These are phyloP conservation scores for Cichladusa arquata DNA, from an alignment of 2,113 vertebrate species.

Conservation along the genomic window DNA sequence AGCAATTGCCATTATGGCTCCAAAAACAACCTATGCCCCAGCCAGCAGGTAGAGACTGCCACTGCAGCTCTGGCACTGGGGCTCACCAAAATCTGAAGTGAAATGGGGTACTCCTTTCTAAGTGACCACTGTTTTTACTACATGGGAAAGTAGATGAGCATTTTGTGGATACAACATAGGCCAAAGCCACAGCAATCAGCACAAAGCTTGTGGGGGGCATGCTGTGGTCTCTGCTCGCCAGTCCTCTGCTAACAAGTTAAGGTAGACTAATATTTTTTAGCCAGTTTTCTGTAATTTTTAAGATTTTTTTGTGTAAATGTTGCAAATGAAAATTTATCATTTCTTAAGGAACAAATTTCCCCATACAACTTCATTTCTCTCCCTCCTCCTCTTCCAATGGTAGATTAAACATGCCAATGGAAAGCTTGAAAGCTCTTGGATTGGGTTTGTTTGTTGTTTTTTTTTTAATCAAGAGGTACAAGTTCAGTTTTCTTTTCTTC, in stretches of 20 bases:
- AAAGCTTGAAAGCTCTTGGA: background rate
- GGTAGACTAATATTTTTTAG: background rate
- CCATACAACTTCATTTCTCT: background rate
- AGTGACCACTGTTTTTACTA: background rate
- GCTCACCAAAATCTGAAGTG: background rate
- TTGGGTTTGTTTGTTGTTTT: background rate
- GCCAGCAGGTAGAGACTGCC: background rate
- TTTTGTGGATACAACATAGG: background rate
- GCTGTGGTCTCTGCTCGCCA: background rate
- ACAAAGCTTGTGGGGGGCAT: background rate
- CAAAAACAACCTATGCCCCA: background rate
- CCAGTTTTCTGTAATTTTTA: background rate
- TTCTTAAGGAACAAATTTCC: background rate
- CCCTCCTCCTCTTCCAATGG: background rate
- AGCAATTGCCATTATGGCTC: background rate
- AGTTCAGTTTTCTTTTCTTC: background rate
- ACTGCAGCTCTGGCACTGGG: fast-evolving
- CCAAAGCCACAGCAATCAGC: background rate
- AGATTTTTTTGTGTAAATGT: background rate
- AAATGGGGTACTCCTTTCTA: background rate
- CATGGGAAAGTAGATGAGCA: background rate
- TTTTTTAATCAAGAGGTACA: background rate
- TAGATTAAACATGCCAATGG: background rate
- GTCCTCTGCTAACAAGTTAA: background rate
- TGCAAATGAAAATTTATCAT: background rate